phyloP scores from a whole-genome alignment of 2,888 invertebrate species.

The Chrysomela aeneicollis region DNA sequence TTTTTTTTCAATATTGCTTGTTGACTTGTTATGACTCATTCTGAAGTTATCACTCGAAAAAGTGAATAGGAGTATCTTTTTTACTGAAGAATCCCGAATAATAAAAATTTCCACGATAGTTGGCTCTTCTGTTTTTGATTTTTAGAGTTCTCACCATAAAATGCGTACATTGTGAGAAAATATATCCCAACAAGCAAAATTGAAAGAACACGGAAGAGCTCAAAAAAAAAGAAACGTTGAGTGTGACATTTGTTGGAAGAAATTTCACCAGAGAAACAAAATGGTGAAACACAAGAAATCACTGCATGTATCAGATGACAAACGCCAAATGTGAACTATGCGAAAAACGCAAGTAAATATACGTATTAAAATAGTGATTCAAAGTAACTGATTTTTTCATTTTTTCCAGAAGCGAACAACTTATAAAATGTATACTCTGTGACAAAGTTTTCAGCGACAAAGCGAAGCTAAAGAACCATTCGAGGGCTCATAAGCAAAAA shows the following conservation, averaged over 20 bases:
- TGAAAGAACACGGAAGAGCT: constrained; percentile 32
- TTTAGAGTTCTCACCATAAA: constrained; percentile 51
- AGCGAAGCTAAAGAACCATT: constrained; percentile 31
- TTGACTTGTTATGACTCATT: too few species aligned
- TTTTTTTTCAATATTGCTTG: too few species aligned
- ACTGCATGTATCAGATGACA: constrained; percentile 33
- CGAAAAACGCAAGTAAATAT: too few species aligned
- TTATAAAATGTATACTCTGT: constrained; percentile 32
- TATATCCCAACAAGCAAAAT: constrained; percentile 47
- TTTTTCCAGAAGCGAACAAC: constrained; percentile 21
- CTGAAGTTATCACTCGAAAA: too few species aligned
- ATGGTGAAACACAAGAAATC: constrained; percentile 28
- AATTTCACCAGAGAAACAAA: constrained; percentile 24
- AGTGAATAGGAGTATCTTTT: too few species aligned
- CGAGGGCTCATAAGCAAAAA: constrained; percentile 37
- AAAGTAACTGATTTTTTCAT: not conserved
- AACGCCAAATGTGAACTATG: constrained; percentile 39
- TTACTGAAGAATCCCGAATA: too few species aligned
- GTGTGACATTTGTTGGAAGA: constrained; percentile 47
- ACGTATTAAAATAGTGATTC: too few species aligned
- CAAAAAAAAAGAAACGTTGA: constrained; percentile 33
- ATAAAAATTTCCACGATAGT: not conserved
- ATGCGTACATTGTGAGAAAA: constrained; percentile 64
- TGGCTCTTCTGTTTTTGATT: not conserved
- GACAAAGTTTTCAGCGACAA: constrained; percentile 30